Conservation (phyloP, 2,888 invertebrate species). For the Maniola hyperantus region DNA sequence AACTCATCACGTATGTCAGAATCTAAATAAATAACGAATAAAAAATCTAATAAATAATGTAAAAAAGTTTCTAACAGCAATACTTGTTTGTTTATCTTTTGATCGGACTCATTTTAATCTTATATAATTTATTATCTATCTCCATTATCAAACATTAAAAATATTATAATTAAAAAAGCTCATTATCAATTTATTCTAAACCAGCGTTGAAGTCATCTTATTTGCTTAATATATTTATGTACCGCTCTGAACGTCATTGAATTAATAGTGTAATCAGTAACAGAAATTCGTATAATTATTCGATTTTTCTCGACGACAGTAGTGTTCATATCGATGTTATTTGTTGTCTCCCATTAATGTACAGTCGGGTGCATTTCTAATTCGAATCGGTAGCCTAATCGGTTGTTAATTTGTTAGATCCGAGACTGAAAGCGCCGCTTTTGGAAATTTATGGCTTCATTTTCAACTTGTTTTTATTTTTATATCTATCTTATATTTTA, state of each 20-base stretch:
- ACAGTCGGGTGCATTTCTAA: constrained; percentile 61
- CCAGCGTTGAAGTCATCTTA: constrained; percentile 8
- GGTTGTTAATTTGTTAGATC: constrained; percentile 79
- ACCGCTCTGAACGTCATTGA: constrained; percentile 9
- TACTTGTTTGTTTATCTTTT: not conserved
- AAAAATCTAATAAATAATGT: too few relatives aligned
- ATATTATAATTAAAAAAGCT: constrained; percentile 1
- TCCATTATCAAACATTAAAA: not conserved
- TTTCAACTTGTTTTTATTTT: constrained; percentile 48
- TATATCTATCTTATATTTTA: constrained; percentile 21
- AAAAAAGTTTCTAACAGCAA: too few relatives aligned
- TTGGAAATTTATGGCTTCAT: constrained; percentile 77
- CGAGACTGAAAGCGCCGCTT: constrained; percentile 73
- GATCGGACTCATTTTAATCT: not conserved
- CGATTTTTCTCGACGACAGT: constrained; percentile 31
- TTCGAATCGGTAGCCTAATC: constrained; percentile 80
- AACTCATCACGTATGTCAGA: too few relatives aligned
- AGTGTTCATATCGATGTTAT: constrained; percentile 59
- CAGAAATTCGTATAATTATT: constrained; percentile 21
- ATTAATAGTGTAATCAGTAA: constrained; percentile 12
- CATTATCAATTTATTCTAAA: constrained; percentile 4
- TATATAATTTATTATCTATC: not conserved
- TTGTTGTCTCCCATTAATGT: constrained; percentile 71
- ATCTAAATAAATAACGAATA: too few relatives aligned
- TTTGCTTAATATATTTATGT: constrained; percentile 3